Evolutionary conservation across 2,113 vertebrate genomes (phyloP), one percentile per base, ranked within the genome.

Genomic region (Antigone vipio): DNA sequence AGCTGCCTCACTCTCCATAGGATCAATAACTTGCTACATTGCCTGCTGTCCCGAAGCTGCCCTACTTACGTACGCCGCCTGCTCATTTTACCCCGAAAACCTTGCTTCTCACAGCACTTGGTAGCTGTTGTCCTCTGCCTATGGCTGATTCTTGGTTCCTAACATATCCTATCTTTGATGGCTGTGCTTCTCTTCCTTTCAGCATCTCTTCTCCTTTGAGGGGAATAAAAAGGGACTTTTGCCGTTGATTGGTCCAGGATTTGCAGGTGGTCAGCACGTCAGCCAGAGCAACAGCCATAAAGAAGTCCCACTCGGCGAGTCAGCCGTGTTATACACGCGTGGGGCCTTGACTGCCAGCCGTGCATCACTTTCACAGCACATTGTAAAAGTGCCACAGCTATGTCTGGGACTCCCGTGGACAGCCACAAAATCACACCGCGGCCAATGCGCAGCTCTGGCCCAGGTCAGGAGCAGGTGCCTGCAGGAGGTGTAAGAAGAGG

Each of bases 241-340:
- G 15, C 16, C 7, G 10, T 35, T 71, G 30, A n/a, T n/a, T 22
- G 3, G 11, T 47, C 44, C 15, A 24, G 35, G 15, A 52, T 62
- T 72, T 92, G 32, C 42, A 63, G 9, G 15, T 21, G 24, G 15
- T 35, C 80, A 68, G 40, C 17, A 23, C 3, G 5, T 26, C 32
- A 58, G 19, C 32, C 47, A 58, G 38, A 53, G 7, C 16, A 74
- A 23, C 9, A 88, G 12, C 8, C 34, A 7, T 3, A 6, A n/a
- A 58, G 80, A 40, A 27, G 40, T 34, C n/a, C 3, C 6, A 26
- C 21, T 47, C 52, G 1, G 2, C 0, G 3, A 89, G 15, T 22
- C 17, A 42, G 11, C 3, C 0, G 0, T 30, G 21, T 16, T 17
- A 20, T 4, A 21, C 15, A 11, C 1, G 5, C 1, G 0, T 21